Base-by-base conservation (phyloP, 2,113 vertebrate species). In the Smithornis capensis region DNA sequence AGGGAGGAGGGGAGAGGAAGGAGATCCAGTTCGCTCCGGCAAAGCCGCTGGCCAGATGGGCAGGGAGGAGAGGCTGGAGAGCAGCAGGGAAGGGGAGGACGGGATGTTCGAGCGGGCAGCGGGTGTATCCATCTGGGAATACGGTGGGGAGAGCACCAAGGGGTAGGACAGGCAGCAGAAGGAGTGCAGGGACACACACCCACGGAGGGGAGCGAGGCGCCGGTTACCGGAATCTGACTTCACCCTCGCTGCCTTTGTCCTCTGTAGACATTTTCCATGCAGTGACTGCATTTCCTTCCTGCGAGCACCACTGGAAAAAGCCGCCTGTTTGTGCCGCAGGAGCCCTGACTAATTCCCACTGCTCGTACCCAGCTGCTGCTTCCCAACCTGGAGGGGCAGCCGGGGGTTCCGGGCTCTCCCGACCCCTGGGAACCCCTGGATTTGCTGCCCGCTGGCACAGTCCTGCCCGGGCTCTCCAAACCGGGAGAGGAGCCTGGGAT, bases 201-300 rank as follows among this genome's bases (percentile, higher is more conserved):
- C 88, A 73, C 3, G 28, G 86, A 83, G 68, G 84, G 74, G 73
- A 94, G 70, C 4, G 28, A 87, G 95, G 90, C 49, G 44, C 74
- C 38, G 38, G 87, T 96, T 95, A 95, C 97, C 95, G 96, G 96
- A 97, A 97, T 95, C 75, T 96, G 97, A 96, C 97, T 97, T 96
- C 97, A 96, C 95, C 95, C 95, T 91, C 73, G 37, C 93, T 68
- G 96, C 93, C 96, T 97, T 97, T 97, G 97, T 97, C 96, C 96
- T 94, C 84, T 50, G 62, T 87, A 97, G 94, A 90, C 95, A 82
- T 97, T 97, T 97, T 97, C 96, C 97, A 97, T 70, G 96, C 94
- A 94, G 84, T 96, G 95, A 97, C 96, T 96, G 97, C 96, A 95
- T 96, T 97, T 97, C 97, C 97, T 97, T 97, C 97, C 96, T 97